Conservation (phyloP, 1,140 invertebrate genomes). For the Dryas iulia region DNA sequence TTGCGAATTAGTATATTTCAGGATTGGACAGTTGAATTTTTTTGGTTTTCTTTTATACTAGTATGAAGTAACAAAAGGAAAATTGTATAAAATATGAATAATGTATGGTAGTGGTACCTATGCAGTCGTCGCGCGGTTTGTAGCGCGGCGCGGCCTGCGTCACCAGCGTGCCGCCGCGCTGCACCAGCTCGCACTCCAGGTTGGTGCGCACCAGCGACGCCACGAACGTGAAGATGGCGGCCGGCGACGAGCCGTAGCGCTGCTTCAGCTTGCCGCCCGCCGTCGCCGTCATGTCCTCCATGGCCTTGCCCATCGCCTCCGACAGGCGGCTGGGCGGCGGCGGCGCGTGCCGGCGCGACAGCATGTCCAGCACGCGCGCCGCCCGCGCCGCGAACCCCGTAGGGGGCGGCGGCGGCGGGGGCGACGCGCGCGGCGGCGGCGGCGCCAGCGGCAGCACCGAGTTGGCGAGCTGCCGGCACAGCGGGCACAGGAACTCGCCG, state of each 20-base stretch:
- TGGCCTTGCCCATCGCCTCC: conserved; percentile 91
- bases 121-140: conserved; percentile 92
- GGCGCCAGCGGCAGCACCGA: conserved; percentile 94
- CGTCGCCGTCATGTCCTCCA: conserved; percentile 95
- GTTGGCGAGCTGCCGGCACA: conserved; percentile 96
- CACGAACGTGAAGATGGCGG: conserved; percentile 93
- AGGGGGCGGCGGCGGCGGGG: conserved; percentile 80
- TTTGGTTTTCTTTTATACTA: too few species aligned
- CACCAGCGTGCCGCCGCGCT: conserved; percentile 89
- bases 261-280: conserved; percentile 80
- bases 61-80: too few species aligned
- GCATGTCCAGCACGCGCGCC: conserved; percentile 39
- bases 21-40: too few species aligned
- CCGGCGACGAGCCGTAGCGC: conserved; percentile 82
- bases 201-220: conserved; percentile 95
- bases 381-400: conserved; percentile 48
- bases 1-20: not conserved
- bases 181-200: conserved; percentile 94
- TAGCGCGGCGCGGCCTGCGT: conserved; percentile 77
- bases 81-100: too few species aligned
- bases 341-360: conserved; percentile 85
- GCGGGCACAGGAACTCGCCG: conserved; percentile 95
- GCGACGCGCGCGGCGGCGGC: conserved; percentile 85
- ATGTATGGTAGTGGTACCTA: too few species aligned
- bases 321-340: conserved; percentile 83